A percentile compares a stretch with the other conserved stretches of the same genome.
phyloP scores from a whole-genome alignment of 2,797 vertebrate genomes.

The Pseudochirops corinnae region DNA sequence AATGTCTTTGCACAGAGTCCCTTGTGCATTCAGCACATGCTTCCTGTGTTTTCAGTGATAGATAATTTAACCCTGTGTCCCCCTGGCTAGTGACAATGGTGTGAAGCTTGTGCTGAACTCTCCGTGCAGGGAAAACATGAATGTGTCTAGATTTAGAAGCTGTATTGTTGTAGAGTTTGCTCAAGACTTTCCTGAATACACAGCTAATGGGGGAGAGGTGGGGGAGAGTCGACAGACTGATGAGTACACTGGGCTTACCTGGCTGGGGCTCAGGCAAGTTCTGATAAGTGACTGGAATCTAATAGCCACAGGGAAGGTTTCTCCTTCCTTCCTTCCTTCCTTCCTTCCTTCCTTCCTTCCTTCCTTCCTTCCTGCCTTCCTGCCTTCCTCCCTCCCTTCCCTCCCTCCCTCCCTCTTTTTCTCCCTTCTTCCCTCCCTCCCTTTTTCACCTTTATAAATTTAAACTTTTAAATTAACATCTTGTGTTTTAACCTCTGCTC shows the following conservation, averaged over 20 bases:
- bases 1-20: background rate
- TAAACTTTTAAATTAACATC: background rate
- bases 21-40: background rate
- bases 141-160: background rate
- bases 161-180: background rate
- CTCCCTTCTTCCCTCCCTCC: background rate
- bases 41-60: too few relatives aligned
- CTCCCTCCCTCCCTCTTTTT: background rate
- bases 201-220: too few relatives aligned
- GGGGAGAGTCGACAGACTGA: too few relatives aligned
- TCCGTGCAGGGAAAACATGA: background rate
- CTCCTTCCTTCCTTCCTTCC: background rate
- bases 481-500: background rate
- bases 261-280: background rate
- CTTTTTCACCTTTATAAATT: background rate
- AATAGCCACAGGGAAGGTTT: background rate
- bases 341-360: background rate
- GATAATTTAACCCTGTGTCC: too few relatives aligned
- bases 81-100: background rate
- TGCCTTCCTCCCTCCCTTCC: too few relatives aligned
- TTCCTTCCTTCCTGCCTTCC: rapidly evolving
- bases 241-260: background rate
- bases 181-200: too few relatives aligned
- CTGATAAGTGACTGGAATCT: background rate
- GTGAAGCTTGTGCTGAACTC: background rate